These are phyloP conservation scores for Chloroclystis v-ata DNA, from an alignment of 2,888 invertebrate genomes.

Conservation along the genomic window DNA sequence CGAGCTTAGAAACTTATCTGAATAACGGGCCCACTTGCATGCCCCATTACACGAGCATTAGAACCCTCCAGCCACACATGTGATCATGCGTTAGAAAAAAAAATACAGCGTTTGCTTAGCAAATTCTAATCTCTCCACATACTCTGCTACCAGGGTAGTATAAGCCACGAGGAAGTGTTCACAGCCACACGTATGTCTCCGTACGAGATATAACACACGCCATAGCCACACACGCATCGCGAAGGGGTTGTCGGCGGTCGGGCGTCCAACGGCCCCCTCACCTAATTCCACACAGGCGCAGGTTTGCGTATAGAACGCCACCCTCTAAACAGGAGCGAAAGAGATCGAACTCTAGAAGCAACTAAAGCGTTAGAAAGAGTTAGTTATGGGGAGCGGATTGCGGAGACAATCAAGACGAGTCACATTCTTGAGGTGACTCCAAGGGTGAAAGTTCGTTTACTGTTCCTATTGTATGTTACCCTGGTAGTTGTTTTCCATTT, in stretches of 20 bases:
- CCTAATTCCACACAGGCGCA: conserved; percentile 53
- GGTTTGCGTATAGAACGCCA: conserved; percentile 38
- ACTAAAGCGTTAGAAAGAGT: conserved; percentile 59
- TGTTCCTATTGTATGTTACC: conserved; percentile 50
- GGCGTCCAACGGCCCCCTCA: conserved; percentile 48
- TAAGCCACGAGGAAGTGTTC: conserved; percentile 52
- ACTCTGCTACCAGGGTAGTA: conserved; percentile 70
- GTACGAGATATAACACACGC: conserved; percentile 61
- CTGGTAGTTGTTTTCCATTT: conserved; percentile 78
- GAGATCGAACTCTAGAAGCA: conserved; percentile 39
- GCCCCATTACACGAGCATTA: conserved; percentile 26
- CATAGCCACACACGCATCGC: conserved; percentile 67
- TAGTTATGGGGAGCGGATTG: conserved; percentile 48
- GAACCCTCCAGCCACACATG: conserved; percentile 36
- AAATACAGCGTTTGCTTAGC: conserved; percentile 66
- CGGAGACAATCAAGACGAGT: conserved; percentile 56
- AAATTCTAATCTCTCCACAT: conserved; percentile 78
- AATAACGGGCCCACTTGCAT: conserved; percentile 29
- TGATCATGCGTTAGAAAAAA: conserved; percentile 66
- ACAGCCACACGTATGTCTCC: conserved; percentile 64
- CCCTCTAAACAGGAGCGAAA: conserved; percentile 56
- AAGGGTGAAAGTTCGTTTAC: conserved; percentile 63
- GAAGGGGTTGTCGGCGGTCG: conserved; percentile 61
- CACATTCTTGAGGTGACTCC: conserved; percentile 64
- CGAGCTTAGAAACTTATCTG: conserved; percentile 41